Evolutionary conservation across 2,797 vertebrate species (phyloP), one percentile per base, ranked within the genome.

Genomic region (Glossophaga mutica): DNA sequence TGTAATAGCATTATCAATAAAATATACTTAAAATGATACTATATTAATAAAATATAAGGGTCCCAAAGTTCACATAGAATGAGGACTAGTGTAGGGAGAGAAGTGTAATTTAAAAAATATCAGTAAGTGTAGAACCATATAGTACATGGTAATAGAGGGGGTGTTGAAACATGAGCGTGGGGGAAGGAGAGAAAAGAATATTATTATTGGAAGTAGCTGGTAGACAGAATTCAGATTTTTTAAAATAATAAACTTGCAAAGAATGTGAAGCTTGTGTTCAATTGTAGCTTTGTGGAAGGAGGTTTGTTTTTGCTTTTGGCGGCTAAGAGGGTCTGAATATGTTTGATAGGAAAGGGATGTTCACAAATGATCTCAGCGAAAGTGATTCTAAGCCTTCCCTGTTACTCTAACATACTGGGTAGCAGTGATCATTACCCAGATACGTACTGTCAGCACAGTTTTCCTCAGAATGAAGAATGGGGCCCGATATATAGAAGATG

Each of bases 131-230:
- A 84, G 19, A 74, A 2, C 9, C 26, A 9, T 8, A 11, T 34
- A 1, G 50, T 26, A 32, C 12, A 3, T 50, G 7, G 6, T 78
- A 3, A 22, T 15, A 62, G 67, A 9, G 2, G 6, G 0, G 2
- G 1, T 9, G 42, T 5, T 37, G 4, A 44, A 55, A 68, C 16
- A 16, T 55, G 59, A 0, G 2, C 9, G 3, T 24, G 3, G 2
- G 6, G n/a, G 12, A 34, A 4, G 6, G 55, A 57, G 59, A 62
- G 26, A 32, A 62, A 42, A 81, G 3, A 68, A 12, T 34, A 11
- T 42, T 11, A 39, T 32, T 67, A 32, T 22, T 37, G 2, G 12
- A 55, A 7, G 29, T 22, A 32, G 3, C 65, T 52, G 71, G 5
- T 34, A 76, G 37, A 39, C 24, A 90, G 2, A 62, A 42, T 68